phyloP scores from a whole-genome alignment of 2,113 vertebrate genomes.

The Tautogolabrus adspersus region DNA sequence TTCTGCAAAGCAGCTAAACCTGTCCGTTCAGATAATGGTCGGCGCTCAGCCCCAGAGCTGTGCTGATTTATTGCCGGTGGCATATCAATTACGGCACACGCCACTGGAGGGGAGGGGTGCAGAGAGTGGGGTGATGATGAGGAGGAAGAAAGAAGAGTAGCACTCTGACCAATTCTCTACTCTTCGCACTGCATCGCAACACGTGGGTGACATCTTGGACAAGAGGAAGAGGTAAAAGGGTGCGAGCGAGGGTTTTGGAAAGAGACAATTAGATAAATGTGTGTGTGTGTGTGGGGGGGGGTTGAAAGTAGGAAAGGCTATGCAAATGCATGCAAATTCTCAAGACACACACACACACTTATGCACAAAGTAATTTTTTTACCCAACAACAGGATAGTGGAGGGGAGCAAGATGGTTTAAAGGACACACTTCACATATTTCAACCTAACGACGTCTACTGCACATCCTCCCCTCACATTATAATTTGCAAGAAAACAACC shows the following conservation, averaged over 20 bases:
- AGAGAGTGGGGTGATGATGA: constrained; percentile 43
- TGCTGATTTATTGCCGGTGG: constrained; percentile 82
- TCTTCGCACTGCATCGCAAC: constrained; percentile 55
- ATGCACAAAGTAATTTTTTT: constrained; percentile 39
- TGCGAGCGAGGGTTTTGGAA: neutral
- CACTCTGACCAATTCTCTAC: constrained; percentile 49
- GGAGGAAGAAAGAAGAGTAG: constrained; percentile 41
- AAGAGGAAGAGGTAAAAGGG: neutral
- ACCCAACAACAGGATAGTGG: constrained; percentile 3
- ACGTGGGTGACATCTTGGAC: constrained; percentile 65
- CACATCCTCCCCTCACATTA: neutral
- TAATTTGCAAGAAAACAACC: neutral
- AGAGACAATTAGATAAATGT: neutral
- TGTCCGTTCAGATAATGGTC: constrained; percentile 76
- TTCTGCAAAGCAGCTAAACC: constrained; percentile 72
- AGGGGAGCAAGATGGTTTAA: constrained; percentile 24
- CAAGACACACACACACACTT: neutral
- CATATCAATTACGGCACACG: constrained; percentile 82
- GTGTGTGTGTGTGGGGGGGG: neutral
- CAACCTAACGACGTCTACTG: neutral
- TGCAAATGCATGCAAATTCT: constrained; percentile 45
- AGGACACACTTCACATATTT: constrained; percentile 19
- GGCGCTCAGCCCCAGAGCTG: constrained; percentile 46
- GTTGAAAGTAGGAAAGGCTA: neutral
- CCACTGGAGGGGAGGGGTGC: constrained; percentile 53